phyloP scores from a whole-genome alignment of 2,113 vertebrate species.

The Sinocyclocheilus grahami region DNA sequence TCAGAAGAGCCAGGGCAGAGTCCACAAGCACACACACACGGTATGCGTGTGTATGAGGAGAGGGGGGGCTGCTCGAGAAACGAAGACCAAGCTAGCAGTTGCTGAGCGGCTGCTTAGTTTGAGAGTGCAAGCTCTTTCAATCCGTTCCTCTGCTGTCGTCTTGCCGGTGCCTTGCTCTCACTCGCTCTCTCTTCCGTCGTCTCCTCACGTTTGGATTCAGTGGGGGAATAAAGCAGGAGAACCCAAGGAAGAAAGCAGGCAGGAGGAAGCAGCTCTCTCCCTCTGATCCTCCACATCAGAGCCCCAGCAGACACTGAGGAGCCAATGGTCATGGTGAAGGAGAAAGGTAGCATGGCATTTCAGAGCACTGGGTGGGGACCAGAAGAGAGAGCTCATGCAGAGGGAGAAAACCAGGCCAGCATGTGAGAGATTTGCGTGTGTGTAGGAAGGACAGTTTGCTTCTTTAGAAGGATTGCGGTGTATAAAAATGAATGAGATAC shows the following conservation, averaged over 20 bases:
- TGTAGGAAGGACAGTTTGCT: conserved; percentile 30
- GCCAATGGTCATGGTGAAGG: conserved; percentile 64
- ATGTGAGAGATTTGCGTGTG: conserved; percentile 26
- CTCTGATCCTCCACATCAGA: conserved; percentile 35
- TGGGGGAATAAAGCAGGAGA: conserved; percentile 29
- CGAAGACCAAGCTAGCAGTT: conserved; percentile 44
- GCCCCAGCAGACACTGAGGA: conserved; percentile 46
- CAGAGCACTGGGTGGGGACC: conserved; percentile 28
- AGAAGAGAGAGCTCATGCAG: conserved; percentile 1
- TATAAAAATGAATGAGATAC: conserved; percentile 18
- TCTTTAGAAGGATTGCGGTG: conserved; percentile 21
- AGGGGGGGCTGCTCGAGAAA: conserved; percentile 37
- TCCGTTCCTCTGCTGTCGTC: conserved; percentile 19
- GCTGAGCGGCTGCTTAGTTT: conserved; percentile 49
- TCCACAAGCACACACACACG: conserved; percentile 48
- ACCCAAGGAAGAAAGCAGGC: conserved; percentile 16
- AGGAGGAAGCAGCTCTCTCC: conserved; percentile 16
- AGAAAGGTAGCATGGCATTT: conserved; percentile 59
- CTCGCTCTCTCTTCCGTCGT: conserved; percentile 17
- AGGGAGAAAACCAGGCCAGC: conserved; percentile 37
- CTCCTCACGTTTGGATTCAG: conserved; percentile 32
- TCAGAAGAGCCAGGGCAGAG: conserved; percentile 55
- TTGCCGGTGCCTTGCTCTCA: conserved; percentile 17
- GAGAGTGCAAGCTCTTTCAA: conserved; percentile 45
- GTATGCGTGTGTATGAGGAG: conserved; percentile 18